phyloP scores from a whole-genome alignment of 2,113 vertebrate species.

The Tinamus guttatus region DNA sequence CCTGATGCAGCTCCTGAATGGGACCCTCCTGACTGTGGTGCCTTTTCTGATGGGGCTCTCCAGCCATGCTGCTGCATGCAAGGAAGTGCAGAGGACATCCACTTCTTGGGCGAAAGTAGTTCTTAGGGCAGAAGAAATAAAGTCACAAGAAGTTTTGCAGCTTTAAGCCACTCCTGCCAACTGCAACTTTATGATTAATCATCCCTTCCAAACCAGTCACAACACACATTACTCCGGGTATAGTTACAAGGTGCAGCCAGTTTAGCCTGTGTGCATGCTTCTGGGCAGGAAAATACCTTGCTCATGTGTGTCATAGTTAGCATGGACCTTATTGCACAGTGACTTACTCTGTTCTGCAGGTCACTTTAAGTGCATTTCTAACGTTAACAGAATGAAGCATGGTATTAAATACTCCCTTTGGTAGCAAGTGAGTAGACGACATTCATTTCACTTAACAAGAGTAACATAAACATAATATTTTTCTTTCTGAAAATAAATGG shows the following conservation, averaged over 20 bases:
- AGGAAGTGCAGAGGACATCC: neutral
- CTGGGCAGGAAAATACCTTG: neutral
- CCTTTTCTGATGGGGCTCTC: rapidly evolving
- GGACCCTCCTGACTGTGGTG: rapidly evolving
- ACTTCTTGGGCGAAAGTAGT: neutral
- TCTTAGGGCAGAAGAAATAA: neutral
- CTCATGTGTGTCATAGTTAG: neutral
- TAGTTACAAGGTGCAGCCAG: neutral
- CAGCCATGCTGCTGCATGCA: neutral
- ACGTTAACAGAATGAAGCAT: neutral
- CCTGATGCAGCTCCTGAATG: rapidly evolving
- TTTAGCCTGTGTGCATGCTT: neutral
- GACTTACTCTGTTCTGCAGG: neutral
- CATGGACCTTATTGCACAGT: rapidly evolving
- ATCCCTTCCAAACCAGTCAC: neutral
- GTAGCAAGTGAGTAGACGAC: neutral
- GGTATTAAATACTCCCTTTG: neutral
- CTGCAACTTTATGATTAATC: neutral
- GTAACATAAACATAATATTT: neutral
- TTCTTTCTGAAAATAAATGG: conserved; percentile 20
- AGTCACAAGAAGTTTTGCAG: neutral
- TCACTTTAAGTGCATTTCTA: neutral
- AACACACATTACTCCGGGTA: neutral
- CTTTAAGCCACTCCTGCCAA: neutral
- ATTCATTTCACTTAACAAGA: neutral